Evolutionary conservation across 2,113 vertebrate genomes (phyloP).

Genomic region (Alligator mississippiensis): DNA sequence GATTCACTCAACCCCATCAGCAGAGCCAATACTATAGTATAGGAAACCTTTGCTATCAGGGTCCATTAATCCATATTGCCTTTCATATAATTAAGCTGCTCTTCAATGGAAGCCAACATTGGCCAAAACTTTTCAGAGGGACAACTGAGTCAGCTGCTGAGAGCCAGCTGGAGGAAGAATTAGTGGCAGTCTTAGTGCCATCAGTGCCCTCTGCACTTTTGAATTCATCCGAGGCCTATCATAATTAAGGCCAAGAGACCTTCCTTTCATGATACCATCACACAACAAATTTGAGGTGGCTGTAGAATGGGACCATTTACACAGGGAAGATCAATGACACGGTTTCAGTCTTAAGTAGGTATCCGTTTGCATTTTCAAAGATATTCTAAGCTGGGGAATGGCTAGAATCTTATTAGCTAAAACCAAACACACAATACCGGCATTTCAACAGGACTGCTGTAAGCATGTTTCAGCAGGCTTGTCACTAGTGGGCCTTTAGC

Average conservation of each 20-base stretch:
- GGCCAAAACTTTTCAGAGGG: background rate
- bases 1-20: background rate
- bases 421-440: background rate
- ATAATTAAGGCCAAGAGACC: rapidly evolving
- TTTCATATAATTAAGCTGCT: rapidly evolving
- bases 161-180: background rate
- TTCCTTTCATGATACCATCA: background rate
- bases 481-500: background rate
- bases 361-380: background rate
- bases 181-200: background rate
- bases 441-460: background rate
- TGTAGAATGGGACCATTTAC: rapidly evolving
- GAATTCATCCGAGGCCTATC: background rate
- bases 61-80: rapidly evolving
- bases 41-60: background rate
- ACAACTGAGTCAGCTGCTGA: background rate
- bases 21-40: background rate
- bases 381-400: background rate
- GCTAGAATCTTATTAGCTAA: background rate
- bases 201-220: rapidly evolving
- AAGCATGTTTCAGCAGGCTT: rapidly evolving
- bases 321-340: background rate
- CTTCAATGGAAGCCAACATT: background rate
- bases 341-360: background rate
- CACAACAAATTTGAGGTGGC: background rate